Evolutionary conservation across 2,113 vertebrate genomes (phyloP).

Genomic region (Ageneiosus marmoratus): DNA sequence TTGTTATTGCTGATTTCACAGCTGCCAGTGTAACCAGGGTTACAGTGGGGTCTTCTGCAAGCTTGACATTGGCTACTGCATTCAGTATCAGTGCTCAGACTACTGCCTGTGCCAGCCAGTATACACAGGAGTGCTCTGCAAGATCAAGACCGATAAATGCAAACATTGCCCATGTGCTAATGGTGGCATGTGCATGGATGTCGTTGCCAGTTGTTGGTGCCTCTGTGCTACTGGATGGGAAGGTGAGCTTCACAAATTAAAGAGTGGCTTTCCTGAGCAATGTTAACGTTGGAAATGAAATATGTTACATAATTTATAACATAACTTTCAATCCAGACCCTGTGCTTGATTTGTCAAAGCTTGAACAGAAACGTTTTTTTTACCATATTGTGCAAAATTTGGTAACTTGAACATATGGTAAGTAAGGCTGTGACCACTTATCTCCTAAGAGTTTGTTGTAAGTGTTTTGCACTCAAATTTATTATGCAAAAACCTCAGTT

Average conservation of each 20-base stretch:
- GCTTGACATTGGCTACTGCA: conserved; percentile 67
- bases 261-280: not conserved
- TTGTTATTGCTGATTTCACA: conserved; percentile 46
- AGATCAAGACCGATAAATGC: conserved; percentile 74
- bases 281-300: conserved; percentile 9
- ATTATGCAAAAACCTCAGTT: not conserved
- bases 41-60: conserved; percentile 70
- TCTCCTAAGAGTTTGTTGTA: not conserved
- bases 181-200: conserved; percentile 71
- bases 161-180: conserved; percentile 72
- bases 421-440: not conserved
- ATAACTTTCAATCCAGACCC: not conserved
- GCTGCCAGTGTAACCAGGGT: conserved; percentile 73
- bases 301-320: not conserved
- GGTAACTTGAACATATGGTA: not conserved
- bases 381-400: not conserved
- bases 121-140: too few relatives aligned
- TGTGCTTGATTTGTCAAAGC: not conserved
- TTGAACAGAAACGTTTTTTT: not conserved
- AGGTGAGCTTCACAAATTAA: conserved; percentile 64
- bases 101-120: too few relatives aligned
- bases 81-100: conserved; percentile 70
- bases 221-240: conserved; percentile 72
- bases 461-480: not conserved
- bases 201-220: conserved; percentile 72